Evolutionary conservation across 2,888 invertebrate species (phyloP), one percentile per base, ranked within the genome.

Genomic region (Erebia aethiops): DNA sequence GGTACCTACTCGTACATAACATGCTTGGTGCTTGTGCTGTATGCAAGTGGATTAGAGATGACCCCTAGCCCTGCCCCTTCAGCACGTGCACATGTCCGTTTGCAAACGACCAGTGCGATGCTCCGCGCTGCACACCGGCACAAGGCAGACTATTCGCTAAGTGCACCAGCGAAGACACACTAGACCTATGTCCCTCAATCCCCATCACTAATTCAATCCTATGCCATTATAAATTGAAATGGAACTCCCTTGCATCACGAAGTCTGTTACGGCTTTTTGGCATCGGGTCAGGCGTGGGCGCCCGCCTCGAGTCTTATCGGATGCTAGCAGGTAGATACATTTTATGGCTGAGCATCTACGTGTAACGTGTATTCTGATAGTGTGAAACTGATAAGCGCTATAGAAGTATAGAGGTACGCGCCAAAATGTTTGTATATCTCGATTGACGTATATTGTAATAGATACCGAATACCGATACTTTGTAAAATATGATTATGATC

Each of bases 71-170:
- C n/a, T n/a, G n/a, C n/a, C n/a, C n/a, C n/a, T n/a, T n/a, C 21
- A 21, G 21, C 21, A 21, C n/a, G n/a, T n/a, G n/a, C n/a, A n/a
- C n/a, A n/a, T n/a, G n/a, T n/a, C n/a, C n/a, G n/a, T n/a, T n/a
- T n/a, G n/a, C 21, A 2, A 1, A 26, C 26, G 26, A 4, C 26
- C 26, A 26, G 26, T 26, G 26, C 26, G 78, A 76, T 78, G 78
- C 78, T 74, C 78, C 76, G 74, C 64, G 73, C 63, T 63, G 70
- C n/a, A n/a, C n/a, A 77, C 76, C 75, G 71, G 79, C 77, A 75
- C 76, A 77, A 77, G 77, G 77, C 75, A 58, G 73, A 70, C 75
- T 77, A 72, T 77, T 74, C 71, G 75, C 73, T 69, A 57, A 71
- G 63, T 52, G 63, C 67, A 58, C 16, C 63, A 51, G 26, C 35